Evolutionary conservation across 2,797 vertebrate species (phyloP), one percentile per base, ranked within the genome.

Genomic region (Hemibagrus guttatus): DNA sequence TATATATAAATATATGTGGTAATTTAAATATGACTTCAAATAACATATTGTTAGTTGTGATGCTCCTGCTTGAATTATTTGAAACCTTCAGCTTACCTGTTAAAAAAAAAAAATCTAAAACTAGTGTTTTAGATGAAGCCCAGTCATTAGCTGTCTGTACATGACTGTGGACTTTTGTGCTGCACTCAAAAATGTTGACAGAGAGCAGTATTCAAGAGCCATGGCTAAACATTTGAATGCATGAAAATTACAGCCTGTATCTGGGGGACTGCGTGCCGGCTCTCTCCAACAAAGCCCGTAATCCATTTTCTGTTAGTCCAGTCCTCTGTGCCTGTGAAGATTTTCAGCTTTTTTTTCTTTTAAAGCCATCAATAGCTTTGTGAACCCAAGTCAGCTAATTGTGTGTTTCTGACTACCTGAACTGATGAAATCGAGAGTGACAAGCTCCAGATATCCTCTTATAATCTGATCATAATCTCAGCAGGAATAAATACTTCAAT

Each of bases 341-440:
- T 56, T 79, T 84, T 87, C 72, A 90, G 87, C 90, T 87, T 92
- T 83, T 79, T 91, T 79, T 91, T 92, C 93, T 92, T 92, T 84
- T 81, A 75, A 75, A 86, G 63, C 85, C 69, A 64, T 88, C 84
- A 83, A 42, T 63, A 72, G 88, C 79, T 82, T 42, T 56, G 31
- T 88, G 85, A 84, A 86, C 89, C 81, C 66, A 52, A 23, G 80
- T 84, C 16, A 66, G 56, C 89, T 91, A 66, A 91, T 93, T 90
- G 92, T 90, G 86, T 26, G 78, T 87, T 80, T 88, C 87, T 92
- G 93, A 92, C 89, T 89, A 89, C 88, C 82, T 72, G 90, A 88
- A 93, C 91, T 92, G 91, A 94, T 92, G 91, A 90, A 92, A 91
- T 72, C 79, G 75, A 84, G 81, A 80, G 49, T 69, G 86, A 59